Base-by-base conservation (phyloP, 2,797 vertebrate species). In the Aulostomus chinensis region DNA sequence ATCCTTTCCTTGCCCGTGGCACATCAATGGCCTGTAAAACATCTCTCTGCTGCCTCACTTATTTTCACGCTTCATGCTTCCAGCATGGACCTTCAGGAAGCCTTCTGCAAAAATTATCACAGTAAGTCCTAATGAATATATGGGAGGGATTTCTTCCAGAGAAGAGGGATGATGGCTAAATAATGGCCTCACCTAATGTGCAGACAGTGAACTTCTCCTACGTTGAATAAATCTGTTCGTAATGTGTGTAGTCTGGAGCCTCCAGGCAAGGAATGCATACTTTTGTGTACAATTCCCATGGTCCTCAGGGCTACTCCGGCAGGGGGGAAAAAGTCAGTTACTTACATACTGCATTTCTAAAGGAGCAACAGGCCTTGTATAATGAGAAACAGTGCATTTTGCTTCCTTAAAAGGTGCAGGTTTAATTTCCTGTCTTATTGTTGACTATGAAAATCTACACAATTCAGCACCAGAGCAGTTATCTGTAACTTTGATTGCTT, bases 201-300 rank as follows among this genome's bases (percentile, higher is more conserved):
- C 68, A 16, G 14, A 13, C n/a, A 33, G 13, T 33, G 31, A 7
- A 33, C 9, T 42, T 28, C 15, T 17, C 16, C 24, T 9, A 25
- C 9, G 24, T 25, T 25, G 9, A 25, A 25, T 25, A 25, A 25
- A 25, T 25, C 24, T 25, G 24, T 25, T 25, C 24, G 9, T 25
- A 25, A 25, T 25, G 6, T 65, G 56, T 62, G 57, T 36, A 30
- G 54, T 53, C 65, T 63, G n/a, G 25, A 47, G 62, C 76, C 38
- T 7, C 63, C 65, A 75, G 87, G 59, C 58, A 76, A 31, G 34
- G 38, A 57, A 43, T 53, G 73, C 74, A 88, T 83, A 83, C 67
- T 77, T 85, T 58, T 68, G 76, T 81, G 81, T 88, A 84, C 85
- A 80, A 86, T 88, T 91, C 89, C 73, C 84, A 87, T 75, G 80